phyloP scores from a whole-genome alignment of 2,113 vertebrate species.

The Tonatia bakeri region DNA sequence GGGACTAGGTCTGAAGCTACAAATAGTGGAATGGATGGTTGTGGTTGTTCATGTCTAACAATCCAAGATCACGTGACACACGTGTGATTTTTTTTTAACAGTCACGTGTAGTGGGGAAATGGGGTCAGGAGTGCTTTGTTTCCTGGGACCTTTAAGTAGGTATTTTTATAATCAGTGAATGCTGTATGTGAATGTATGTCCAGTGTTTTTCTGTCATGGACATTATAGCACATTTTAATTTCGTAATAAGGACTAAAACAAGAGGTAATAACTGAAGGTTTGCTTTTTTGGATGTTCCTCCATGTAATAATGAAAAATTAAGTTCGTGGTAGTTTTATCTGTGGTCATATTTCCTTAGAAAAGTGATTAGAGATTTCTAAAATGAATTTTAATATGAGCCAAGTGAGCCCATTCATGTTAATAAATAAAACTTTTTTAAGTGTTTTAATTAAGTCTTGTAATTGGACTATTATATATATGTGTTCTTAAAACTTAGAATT shows the following conservation, averaged over 20 bases:
- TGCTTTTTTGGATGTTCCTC: neutral
- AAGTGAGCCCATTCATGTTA: neutral
- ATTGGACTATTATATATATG: neutral
- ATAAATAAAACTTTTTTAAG: neutral
- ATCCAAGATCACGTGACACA: neutral
- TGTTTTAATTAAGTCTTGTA: neutral
- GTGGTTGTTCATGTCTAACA: neutral
- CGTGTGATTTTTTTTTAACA: neutral
- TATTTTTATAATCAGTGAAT: neutral
- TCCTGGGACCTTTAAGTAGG: neutral
- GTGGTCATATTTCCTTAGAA: neutral
- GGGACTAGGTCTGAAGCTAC: constrained; percentile 64
- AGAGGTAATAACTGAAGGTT: neutral
- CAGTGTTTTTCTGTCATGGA: neutral
- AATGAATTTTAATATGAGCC: neutral
- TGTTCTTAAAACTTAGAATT: constrained; percentile 9
- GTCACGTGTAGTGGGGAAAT: neutral
- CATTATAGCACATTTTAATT: neutral
- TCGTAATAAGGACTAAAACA: neutral
- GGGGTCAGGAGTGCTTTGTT: neutral
- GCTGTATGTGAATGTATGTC: neutral
- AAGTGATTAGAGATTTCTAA: neutral
- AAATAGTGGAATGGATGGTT: neutral
- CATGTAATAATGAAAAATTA: neutral
- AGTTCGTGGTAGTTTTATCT: neutral